Conservation (phyloP, 2,888 invertebrate genomes). For the Cremastinae sp. region DNA sequence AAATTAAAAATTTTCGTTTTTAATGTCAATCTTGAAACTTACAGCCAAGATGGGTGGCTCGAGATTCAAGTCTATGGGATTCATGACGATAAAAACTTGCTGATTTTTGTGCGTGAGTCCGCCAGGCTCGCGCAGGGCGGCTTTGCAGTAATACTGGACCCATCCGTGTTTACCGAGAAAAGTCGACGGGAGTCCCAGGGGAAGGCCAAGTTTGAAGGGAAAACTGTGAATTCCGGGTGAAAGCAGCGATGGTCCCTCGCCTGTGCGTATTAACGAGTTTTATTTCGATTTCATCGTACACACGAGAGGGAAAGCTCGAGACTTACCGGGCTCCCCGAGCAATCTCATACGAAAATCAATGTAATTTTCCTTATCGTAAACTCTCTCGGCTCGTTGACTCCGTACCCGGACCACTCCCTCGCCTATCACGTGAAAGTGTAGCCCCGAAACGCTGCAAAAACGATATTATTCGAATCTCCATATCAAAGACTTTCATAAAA, state of each 20-base stretch:
- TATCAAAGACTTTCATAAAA: slow-evolving; percentile 5
- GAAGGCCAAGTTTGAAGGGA: slow-evolving; percentile 95
- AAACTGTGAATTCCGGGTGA: slow-evolving; percentile 97
- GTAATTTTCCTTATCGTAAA: slow-evolving; percentile 95
- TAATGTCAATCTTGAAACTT: slow-evolving; percentile 78
- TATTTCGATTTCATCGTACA: neutral
- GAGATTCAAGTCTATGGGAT: slow-evolving; percentile 94
- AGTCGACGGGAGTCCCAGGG: slow-evolving; percentile 94
- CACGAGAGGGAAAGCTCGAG: neutral
- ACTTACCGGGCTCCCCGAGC: slow-evolving; percentile 90
- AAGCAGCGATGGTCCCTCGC: slow-evolving; percentile 90
- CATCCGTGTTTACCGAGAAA: slow-evolving; percentile 96
- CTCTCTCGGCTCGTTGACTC: slow-evolving; percentile 90
- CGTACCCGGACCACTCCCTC: slow-evolving; percentile 95
- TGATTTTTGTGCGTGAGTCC: slow-evolving; percentile 96
- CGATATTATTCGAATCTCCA: neutral
- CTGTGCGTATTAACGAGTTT: slow-evolving; percentile 79
- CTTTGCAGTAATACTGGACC: slow-evolving; percentile 97
- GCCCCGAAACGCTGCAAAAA: slow-evolving; percentile 83
- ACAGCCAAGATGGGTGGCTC: slow-evolving; percentile 94
- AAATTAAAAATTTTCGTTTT: neutral
- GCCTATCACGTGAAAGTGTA: slow-evolving; percentile 96
- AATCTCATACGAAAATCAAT: slow-evolving; percentile 97
- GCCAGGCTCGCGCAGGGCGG: slow-evolving; percentile 92
- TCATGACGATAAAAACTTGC: slow-evolving; percentile 98